These are phyloP conservation scores for Phrynosoma blainvillii DNA, from an alignment of 2,113 vertebrate species.

Conservation along the genomic window DNA sequence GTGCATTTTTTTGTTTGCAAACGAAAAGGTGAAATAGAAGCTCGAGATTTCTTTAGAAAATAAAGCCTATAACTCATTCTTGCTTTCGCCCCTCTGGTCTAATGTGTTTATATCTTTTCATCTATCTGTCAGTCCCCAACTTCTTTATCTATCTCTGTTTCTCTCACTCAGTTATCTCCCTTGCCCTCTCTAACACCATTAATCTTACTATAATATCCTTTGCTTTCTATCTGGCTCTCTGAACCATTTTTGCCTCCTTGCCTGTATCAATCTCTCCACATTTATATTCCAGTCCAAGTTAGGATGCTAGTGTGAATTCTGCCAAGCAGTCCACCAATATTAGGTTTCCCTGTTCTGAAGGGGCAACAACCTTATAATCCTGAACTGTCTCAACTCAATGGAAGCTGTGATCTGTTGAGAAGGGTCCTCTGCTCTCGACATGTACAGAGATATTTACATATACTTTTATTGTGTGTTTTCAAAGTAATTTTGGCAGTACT, in stretches of 20 bases:
- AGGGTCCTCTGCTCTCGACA: no score
- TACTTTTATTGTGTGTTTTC: no score
- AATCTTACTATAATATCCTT: constrained; percentile 35
- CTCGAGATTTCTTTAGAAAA: constrained; percentile 41
- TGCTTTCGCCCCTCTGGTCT: background rate
- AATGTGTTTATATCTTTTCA: constrained; percentile 50
- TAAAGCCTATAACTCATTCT: constrained; percentile 23
- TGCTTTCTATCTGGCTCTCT: constrained; percentile 1
- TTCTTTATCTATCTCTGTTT: constrained; percentile 18
- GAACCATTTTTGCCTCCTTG: constrained; percentile 8
- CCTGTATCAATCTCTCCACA: background rate
- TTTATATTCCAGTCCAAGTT: background rate
- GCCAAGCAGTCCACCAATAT: no score
- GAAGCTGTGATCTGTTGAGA: no score
- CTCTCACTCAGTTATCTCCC: constrained; percentile 35
- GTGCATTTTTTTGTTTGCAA: constrained; percentile 33
- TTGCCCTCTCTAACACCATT: constrained; percentile 20
- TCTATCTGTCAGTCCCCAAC: constrained; percentile 35
- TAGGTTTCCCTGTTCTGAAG: no score
- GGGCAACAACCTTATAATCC: no score
- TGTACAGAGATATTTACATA: no score
- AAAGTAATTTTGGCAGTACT: no score
- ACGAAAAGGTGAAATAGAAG: constrained; percentile 36
- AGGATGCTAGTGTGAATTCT: no score
- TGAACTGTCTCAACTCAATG: no score